Percentiles rank a stretch among this genome's conserved stretches.
phyloP scores from a whole-genome alignment of 2,113 vertebrate genomes.

The Myrmecophaga tridactyla region DNA sequence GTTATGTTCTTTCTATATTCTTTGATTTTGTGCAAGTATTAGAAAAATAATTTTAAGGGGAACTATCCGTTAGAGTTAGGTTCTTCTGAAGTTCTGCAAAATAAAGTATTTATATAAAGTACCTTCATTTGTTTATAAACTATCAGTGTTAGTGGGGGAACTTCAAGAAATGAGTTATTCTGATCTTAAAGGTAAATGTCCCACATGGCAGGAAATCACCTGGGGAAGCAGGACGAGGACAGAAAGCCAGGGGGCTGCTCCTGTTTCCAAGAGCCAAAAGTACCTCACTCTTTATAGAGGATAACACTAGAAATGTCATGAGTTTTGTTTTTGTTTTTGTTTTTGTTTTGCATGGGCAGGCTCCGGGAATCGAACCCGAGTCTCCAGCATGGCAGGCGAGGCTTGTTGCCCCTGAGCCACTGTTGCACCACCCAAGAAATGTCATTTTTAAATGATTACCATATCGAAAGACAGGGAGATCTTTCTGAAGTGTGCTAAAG shows the following conservation, averaged over 20 bases:
- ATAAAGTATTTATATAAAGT: background rate
- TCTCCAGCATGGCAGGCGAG: no score
- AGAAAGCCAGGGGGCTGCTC: background rate
- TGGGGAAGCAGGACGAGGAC: background rate
- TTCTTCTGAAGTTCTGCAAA: background rate
- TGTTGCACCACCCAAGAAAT: no score
- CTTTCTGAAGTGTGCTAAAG: background rate
- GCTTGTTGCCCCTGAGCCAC: no score
- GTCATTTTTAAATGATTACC: background rate
- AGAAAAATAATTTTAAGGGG: conserved; percentile 5
- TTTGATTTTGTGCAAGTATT: background rate
- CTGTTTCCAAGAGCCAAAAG: background rate
- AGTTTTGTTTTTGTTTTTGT: no score
- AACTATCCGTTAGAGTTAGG: background rate
- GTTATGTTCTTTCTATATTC: background rate
- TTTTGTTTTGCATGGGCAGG: no score
- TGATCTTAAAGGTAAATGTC: background rate
- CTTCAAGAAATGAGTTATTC: background rate
- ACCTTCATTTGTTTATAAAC: background rate
- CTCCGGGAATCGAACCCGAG: no score
- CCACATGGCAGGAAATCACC: background rate
- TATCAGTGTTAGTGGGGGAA: background rate
- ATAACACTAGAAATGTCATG: no score
- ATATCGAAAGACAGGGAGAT: background rate
- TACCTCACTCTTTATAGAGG: background rate